Evolutionary conservation across 2,888 invertebrate species (phyloP).

Genomic region (Andricus curvator): DNA sequence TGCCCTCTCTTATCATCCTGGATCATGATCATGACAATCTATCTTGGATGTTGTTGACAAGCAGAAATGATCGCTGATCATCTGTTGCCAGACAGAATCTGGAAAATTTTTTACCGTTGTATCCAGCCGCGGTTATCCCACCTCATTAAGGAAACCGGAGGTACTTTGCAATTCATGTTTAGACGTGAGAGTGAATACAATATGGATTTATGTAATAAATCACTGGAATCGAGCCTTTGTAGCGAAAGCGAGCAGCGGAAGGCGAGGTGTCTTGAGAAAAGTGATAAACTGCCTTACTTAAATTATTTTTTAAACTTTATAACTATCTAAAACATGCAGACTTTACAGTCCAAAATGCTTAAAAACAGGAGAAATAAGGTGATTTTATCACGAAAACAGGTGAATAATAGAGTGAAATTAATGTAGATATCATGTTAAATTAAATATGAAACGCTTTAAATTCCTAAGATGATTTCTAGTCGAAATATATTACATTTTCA

Average conservation of each 20-base stretch:
- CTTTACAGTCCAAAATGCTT: too few relatives aligned
- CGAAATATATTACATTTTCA: too few relatives aligned
- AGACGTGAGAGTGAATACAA: constrained; percentile 37
- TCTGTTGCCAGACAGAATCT: not conserved
- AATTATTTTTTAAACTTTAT: not conserved
- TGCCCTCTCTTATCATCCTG: not conserved
- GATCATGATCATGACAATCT: constrained; percentile 27
- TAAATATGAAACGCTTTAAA: too few relatives aligned
- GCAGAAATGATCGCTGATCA: constrained; percentile 14
- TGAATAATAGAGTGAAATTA: too few relatives aligned
- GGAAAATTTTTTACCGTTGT: constrained; percentile 25
- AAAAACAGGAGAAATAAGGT: too few relatives aligned
- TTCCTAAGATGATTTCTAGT: too few relatives aligned
- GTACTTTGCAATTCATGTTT: constrained; percentile 38
- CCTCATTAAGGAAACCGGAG: constrained; percentile 30
- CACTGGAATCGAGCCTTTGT: not conserved
- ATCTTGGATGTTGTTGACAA: constrained; percentile 22
- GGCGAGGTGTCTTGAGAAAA: not conserved
- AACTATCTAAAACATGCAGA: not conserved
- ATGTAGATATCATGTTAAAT: too few relatives aligned
- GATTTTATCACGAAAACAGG: too few relatives aligned
- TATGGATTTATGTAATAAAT: constrained; percentile 35
- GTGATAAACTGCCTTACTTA: not conserved
- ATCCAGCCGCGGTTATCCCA: constrained; percentile 7
- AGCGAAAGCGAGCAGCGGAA: not conserved